Percentiles rank a stretch among this genome's conserved stretches.
These are phyloP conservation scores for Sebastes nivosus DNA, from an alignment of 2,797 vertebrate species.

Conservation along the genomic window DNA sequence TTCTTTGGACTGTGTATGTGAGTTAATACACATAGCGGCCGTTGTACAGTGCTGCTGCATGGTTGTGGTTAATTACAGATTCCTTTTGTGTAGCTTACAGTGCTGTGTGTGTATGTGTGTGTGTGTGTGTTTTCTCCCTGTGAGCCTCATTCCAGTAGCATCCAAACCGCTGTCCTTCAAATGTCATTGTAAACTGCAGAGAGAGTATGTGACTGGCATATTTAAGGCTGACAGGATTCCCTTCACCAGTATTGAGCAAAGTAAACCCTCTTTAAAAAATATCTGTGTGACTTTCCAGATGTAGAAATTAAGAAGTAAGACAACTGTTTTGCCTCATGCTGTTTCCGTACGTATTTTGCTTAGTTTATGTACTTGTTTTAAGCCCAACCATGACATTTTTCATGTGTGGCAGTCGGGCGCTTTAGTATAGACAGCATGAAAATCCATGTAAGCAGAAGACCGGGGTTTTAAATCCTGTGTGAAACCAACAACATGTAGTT, in stretches of 20 bases:
- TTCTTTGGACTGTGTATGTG: conserved; percentile 62
- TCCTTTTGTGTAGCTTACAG: conserved; percentile 64
- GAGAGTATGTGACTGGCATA: conserved; percentile 24
- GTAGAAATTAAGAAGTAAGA: background rate
- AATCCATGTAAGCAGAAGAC: too few relatives aligned
- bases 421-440: too few relatives aligned
- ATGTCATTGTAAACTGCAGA: conserved; percentile 33
- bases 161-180: conserved; percentile 43
- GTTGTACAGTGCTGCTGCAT: conserved; percentile 60
- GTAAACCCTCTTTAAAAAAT: background rate
- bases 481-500: too few relatives aligned
- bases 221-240: conserved; percentile 3
- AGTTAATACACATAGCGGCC: conserved; percentile 54
- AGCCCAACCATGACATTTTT: too few relatives aligned
- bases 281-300: background rate
- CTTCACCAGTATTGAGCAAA: background rate
- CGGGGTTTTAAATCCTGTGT: too few relatives aligned
- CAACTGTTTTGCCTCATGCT: background rate
- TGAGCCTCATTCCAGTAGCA: conserved; percentile 32
- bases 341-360: too few relatives aligned
- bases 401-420: too few relatives aligned
- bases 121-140: background rate
- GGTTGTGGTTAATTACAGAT: conserved; percentile 65
- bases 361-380: too few relatives aligned
- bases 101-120: conserved; percentile 33